Evolutionary conservation across 1,140 invertebrate genomes (phyloP).

Genomic region (Protaetia brevitarsis): DNA sequence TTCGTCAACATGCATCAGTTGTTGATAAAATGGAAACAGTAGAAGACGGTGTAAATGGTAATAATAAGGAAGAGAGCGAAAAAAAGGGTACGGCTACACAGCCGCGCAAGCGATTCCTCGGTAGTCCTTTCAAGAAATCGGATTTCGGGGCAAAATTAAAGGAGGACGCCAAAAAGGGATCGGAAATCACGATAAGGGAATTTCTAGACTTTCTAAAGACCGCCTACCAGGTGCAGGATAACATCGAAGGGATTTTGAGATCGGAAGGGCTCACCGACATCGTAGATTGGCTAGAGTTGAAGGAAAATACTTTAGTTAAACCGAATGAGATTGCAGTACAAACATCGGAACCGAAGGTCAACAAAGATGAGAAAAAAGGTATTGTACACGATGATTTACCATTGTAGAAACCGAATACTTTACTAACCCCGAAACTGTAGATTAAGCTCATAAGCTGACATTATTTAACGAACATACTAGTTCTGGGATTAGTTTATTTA

Average conservation of each 20-base stretch:
- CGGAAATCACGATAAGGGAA: conserved; percentile 62
- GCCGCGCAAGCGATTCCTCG: neutral
- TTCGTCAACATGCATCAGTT: neutral
- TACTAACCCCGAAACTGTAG: too few relatives aligned
- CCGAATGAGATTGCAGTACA: conserved; percentile 45
- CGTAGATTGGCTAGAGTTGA: conserved; percentile 63
- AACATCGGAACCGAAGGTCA: conserved; percentile 32
- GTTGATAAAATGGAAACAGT: neutral
- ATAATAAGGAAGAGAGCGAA: neutral
- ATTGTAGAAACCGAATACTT: too few relatives aligned
- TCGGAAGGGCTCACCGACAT: conserved; percentile 53
- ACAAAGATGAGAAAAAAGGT: conserved; percentile 32
- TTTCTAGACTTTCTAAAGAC: conserved; percentile 72
- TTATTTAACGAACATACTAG: too few relatives aligned
- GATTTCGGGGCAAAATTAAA: neutral
- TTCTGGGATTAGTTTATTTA: too few relatives aligned
- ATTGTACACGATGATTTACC: neutral
- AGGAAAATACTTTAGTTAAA: conserved; percentile 46
- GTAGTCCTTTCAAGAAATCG: neutral
- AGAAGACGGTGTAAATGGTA: neutral
- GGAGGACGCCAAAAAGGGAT: conserved; percentile 24
- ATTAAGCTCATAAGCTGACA: too few relatives aligned
- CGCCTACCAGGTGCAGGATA: conserved; percentile 65
- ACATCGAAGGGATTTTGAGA: conserved; percentile 57
- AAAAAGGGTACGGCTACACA: neutral